A percentile compares a stretch with the other conserved stretches of the same genome.
phyloP scores from a whole-genome alignment of 1,140 invertebrate species.

The Drosophila burlai region DNA sequence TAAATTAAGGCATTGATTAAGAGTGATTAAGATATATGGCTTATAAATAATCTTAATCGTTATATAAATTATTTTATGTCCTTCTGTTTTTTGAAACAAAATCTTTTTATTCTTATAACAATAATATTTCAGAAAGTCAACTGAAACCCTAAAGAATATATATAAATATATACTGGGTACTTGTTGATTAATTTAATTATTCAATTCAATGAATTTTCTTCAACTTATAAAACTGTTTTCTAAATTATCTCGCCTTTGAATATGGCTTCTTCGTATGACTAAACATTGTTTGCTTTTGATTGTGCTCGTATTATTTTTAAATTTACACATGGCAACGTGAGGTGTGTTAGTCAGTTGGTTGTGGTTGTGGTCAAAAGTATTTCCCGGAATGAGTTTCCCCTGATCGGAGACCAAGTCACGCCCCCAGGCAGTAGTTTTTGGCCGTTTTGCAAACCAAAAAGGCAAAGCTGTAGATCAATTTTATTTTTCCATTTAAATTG shows the following conservation, averaged over 20 bases:
- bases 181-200: not conserved
- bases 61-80: not conserved
- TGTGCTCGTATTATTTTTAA: constrained; percentile 4
- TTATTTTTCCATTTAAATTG: constrained; percentile 40
- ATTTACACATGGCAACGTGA: not conserved
- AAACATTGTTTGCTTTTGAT: constrained; percentile 20
- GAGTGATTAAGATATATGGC: not conserved
- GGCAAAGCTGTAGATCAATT: constrained; percentile 52
- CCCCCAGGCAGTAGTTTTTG: constrained; percentile 2
- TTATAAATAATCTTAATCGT: not conserved
- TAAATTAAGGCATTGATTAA: constrained; percentile 1
- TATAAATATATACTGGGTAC: not conserved
- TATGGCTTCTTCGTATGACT: constrained; percentile 13
- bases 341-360: not conserved
- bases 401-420: not conserved
- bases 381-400: constrained; percentile 9
- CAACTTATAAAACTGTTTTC: not conserved
- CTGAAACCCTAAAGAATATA: not conserved
- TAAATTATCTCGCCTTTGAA: constrained; percentile 2
- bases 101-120: too few species aligned
- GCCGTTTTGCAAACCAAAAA: not conserved
- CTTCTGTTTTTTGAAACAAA: not conserved
- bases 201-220: too few species aligned
- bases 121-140: not conserved
- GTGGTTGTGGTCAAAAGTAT: not conserved